Conservation (phyloP, 2,113 vertebrate species). For the Scartelaos histophorus region DNA sequence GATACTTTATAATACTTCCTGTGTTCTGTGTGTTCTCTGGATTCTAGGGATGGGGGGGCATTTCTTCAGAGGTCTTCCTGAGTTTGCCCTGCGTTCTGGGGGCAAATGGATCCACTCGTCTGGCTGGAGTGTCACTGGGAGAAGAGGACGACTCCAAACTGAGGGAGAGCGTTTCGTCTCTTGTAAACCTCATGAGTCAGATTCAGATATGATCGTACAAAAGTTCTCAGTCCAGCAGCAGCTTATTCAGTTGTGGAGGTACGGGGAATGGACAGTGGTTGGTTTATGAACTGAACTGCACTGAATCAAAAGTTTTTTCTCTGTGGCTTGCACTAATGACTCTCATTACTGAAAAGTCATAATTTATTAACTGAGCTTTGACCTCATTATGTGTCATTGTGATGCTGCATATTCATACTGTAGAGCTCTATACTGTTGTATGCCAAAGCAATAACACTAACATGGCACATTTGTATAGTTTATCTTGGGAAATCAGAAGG, state of each 20-base stretch:
- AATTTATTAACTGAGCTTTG: neutral
- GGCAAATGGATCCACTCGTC: constrained; percentile 77
- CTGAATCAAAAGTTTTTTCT: constrained; percentile 1
- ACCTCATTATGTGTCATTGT: neutral
- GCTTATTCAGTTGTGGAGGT: neutral
- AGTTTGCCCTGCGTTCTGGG: constrained; percentile 90
- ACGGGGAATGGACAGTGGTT: neutral
- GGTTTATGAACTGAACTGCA: neutral
- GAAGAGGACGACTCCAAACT: constrained; percentile 80
- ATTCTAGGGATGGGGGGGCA: constrained; percentile 82
- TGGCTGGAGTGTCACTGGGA: constrained; percentile 74
- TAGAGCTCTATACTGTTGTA: neutral
- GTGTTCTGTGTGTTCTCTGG: neutral
- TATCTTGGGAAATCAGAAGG: neutral
- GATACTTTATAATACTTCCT: neutral
- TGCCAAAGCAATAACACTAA: neutral
- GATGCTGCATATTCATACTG: neutral
- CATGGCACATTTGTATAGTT: neutral
- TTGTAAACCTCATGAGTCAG: constrained; percentile 83
- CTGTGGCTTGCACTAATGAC: neutral
- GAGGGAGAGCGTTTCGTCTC: constrained; percentile 78
- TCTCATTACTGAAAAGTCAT: neutral
- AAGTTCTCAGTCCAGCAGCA: neutral
- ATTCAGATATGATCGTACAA: constrained; percentile 79
- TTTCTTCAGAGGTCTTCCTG: constrained; percentile 89